Evolutionary conservation across 2,888 invertebrate species (phyloP).

Genomic region (Kryphioiulus occultus): DNA sequence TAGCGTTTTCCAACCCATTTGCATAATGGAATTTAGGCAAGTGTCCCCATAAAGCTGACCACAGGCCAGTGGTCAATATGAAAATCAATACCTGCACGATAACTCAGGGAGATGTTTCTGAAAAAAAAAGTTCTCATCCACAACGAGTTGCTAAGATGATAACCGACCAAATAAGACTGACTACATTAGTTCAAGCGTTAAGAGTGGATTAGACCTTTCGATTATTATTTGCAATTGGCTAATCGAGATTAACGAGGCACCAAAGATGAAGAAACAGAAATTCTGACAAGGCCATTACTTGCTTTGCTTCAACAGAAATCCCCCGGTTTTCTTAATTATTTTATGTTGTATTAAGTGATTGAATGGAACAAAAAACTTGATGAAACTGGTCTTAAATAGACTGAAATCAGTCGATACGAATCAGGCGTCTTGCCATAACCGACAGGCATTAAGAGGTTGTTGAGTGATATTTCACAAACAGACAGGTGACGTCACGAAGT

Average conservation of each 20-base stretch:
- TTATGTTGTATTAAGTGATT: background rate
- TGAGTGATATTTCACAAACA: background rate
- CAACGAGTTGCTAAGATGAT: no score
- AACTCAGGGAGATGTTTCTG: background rate
- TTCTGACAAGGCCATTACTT: no score
- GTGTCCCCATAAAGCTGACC: background rate
- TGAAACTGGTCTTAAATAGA: background rate
- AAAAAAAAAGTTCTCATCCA: no score
- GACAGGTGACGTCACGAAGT: background rate
- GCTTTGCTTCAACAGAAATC: no score
- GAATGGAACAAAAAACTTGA: background rate
- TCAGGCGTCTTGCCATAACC: background rate
- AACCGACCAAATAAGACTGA: no score
- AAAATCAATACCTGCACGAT: background rate
- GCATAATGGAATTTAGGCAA: background rate
- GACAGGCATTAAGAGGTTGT: no score
- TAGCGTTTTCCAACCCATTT: background rate
- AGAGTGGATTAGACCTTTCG: no score
- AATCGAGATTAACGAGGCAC: no score
- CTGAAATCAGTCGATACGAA: background rate
- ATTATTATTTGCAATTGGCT: no score
- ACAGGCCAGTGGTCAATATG: background rate
- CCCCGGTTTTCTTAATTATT: background rate
- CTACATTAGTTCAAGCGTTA: no score
- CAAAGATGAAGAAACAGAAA: no score